A percentile compares a stretch with the other conserved stretches of the same genome.
Evolutionary conservation across 2,113 vertebrate genomes (phyloP).

Genomic region (Romanogobio albipinnatus): DNA sequence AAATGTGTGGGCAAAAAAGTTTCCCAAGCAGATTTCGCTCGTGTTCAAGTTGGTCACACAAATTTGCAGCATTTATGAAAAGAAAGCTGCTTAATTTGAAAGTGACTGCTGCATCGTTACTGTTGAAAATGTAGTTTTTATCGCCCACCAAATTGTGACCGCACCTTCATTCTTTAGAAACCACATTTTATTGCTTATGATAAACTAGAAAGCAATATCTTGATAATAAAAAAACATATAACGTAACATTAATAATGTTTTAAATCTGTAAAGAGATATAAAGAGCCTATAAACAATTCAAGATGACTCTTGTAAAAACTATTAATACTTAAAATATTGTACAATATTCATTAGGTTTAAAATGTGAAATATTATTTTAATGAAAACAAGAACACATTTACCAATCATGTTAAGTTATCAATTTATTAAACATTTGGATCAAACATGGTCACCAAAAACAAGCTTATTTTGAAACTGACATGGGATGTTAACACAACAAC

Average conservation of each 20-base stretch:
- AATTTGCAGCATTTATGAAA: background rate
- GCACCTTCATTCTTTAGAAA: background rate
- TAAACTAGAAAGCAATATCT: background rate
- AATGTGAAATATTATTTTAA: background rate
- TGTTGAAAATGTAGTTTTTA: background rate
- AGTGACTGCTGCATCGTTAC: background rate
- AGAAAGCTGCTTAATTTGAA: background rate
- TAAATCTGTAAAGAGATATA: background rate
- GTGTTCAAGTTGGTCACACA: background rate
- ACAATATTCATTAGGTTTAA: background rate
- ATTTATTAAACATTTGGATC: constrained; percentile 47
- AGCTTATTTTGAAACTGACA: constrained; percentile 9
- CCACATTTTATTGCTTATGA: background rate
- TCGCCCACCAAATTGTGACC: background rate
- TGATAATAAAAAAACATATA: background rate
- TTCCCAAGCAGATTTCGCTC: background rate
- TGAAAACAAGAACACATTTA: background rate
- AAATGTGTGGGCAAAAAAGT: background rate
- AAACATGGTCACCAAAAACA: constrained; percentile 41
- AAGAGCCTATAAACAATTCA: background rate
- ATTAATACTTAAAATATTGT: background rate
- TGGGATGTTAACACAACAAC: constrained; percentile 3
- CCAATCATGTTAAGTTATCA: background rate
- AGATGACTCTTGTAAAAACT: background rate
- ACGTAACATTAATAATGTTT: background rate